A percentile compares a stretch with the other conserved stretches of the same genome.
phyloP scores from a whole-genome alignment of 2,888 invertebrate species.

The Rhamnusium bicolor region DNA sequence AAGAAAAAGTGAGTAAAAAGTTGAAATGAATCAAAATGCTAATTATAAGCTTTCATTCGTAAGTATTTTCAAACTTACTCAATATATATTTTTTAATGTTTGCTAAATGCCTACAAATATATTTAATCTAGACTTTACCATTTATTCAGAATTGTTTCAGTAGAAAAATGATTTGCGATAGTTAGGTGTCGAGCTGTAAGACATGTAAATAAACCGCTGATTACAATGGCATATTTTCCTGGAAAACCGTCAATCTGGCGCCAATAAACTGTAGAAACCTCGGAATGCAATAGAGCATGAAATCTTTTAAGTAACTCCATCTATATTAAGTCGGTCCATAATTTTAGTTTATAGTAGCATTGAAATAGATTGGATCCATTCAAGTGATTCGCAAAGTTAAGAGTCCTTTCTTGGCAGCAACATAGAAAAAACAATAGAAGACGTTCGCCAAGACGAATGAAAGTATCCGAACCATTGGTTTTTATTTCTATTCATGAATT shows the following conservation, averaged over 20 bases:
- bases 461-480: slow-evolving; percentile 69
- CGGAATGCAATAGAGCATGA: slow-evolving; percentile 53
- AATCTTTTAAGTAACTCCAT: slow-evolving; percentile 65
- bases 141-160: neutral
- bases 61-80: no score
- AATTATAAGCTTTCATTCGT: no score
- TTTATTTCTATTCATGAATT: slow-evolving; percentile 69
- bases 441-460: slow-evolving; percentile 60
- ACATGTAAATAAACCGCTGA: neutral
- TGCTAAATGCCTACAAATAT: no score
- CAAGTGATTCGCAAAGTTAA: slow-evolving; percentile 66
- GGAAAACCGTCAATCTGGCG: slow-evolving; percentile 40
- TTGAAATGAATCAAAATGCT: no score
- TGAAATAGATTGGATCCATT: slow-evolving; percentile 68
- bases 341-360: slow-evolving; percentile 66
- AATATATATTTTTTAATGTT: no score
- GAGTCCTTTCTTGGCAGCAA: slow-evolving; percentile 62
- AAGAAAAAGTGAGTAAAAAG: no score
- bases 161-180: neutral
- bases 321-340: slow-evolving; percentile 67
- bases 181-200: neutral
- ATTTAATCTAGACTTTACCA: no score
- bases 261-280: slow-evolving; percentile 36
- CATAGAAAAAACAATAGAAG: slow-evolving; percentile 62
- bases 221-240: slow-evolving; percentile 7